Percentiles rank a stretch among this genome's conserved stretches.
Evolutionary conservation across 2,797 vertebrate species (phyloP).

Genomic region (Linurgus olivaceus): DNA sequence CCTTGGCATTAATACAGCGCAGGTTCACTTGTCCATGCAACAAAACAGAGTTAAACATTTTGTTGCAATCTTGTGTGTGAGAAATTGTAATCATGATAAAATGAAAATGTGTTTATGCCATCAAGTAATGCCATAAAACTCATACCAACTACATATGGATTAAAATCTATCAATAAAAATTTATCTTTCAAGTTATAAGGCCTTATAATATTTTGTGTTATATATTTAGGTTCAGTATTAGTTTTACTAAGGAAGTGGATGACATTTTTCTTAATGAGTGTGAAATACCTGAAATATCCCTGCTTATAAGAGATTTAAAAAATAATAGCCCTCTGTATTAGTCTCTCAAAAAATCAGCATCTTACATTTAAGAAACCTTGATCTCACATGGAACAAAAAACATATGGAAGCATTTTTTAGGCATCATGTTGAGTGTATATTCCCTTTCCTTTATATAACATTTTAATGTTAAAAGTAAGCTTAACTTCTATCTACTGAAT

Average conservation of each 20-base stretch:
- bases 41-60: neutral
- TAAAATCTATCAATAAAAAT: neutral
- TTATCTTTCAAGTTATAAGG: neutral
- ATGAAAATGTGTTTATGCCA: neutral
- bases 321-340: neutral
- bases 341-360: neutral
- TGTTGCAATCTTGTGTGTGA: neutral
- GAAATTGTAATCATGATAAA: neutral
- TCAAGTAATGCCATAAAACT: neutral
- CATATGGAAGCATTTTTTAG: neutral
- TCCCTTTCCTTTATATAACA: neutral
- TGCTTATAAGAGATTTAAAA: neutral
- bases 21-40: neutral
- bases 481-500: neutral
- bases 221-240: neutral
- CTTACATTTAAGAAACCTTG: neutral
- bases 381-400: neutral
- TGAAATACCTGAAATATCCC: neutral
- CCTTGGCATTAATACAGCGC: neutral
- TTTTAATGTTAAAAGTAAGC: neutral
- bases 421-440: neutral
- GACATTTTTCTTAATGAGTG: neutral
- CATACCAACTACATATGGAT: neutral
- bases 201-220: neutral
- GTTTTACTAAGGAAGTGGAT: neutral